Base-by-base conservation (phyloP, 2,888 invertebrate species). In the Suillia variegata region DNA sequence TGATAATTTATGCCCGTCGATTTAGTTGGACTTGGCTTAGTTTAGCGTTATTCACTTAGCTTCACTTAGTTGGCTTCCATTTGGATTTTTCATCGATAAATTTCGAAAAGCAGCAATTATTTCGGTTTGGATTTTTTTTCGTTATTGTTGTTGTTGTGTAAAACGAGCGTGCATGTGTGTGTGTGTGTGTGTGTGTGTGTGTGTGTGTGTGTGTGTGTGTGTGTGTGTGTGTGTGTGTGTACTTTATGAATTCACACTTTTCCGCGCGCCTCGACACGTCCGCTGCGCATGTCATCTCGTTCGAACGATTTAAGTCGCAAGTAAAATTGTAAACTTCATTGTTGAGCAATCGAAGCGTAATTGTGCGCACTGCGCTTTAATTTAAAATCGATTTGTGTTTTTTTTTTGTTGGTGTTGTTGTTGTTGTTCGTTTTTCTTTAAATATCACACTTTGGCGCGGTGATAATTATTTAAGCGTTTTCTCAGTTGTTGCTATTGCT, bases 1-100 rank as follows among this genome's bases (percentile, higher is more conserved):
- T 76, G 74, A 74, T 74, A 74, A 74, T 74, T 76, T 73, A 76
- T 76, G 76, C n/a, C n/a, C n/a, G n/a, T 50, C 50, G 71, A 75
- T 73, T 63, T 70, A 58, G 71, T 68, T 67, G 51, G 59, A 66
- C 69, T 58, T 64, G 49, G 52, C 47, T 33, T 58, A 49, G 51
- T 59, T n/a, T n/a, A n/a, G n/a, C n/a, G n/a, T n/a, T n/a, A n/a
- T n/a, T n/a, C n/a, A n/a, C n/a, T n/a, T n/a, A n/a, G n/a, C n/a
- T n/a, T n/a, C n/a, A n/a, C n/a, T n/a, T n/a, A n/a, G n/a, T n/a
- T n/a, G n/a, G n/a, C 38, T n/a, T 8, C 15, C 15, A n/a, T n/a
- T 26, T 38, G 38, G 38, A 38, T n/a, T 38, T 38, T 38, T n/a
- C 38, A 38, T 5, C 38, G 4, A 38, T 38, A 38, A 38, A 38